phyloP scores from a whole-genome alignment of 2,113 vertebrate genomes.

The Nibea albiflora region DNA sequence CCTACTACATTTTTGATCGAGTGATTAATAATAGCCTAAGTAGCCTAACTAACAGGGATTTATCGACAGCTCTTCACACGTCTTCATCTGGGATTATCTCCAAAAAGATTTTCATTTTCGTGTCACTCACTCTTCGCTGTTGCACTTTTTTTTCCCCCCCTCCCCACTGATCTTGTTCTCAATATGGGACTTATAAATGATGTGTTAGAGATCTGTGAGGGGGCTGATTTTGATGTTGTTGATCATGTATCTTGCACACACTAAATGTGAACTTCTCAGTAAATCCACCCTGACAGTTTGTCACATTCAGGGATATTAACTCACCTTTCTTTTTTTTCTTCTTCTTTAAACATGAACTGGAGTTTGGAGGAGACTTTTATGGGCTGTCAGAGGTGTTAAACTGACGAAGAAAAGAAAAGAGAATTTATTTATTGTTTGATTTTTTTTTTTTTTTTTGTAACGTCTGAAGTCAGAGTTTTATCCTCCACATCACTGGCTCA shows the following conservation, averaged over 20 bases:
- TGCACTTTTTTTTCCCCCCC: slow-evolving; percentile 62
- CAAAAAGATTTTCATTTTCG: slow-evolving; percentile 48
- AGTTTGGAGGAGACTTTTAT: slow-evolving; percentile 6
- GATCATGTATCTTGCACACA: slow-evolving; percentile 55
- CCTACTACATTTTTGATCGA: slow-evolving; percentile 80
- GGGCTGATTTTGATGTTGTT: slow-evolving; percentile 57
- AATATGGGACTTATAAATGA: slow-evolving; percentile 27
- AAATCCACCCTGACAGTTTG: slow-evolving; percentile 49
- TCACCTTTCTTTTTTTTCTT: slow-evolving; percentile 21
- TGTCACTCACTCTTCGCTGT: slow-evolving; percentile 55
- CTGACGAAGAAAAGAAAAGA: neutral
- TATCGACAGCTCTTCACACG: slow-evolving; percentile 59
- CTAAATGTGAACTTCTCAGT: slow-evolving; percentile 35
- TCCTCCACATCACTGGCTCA: slow-evolving; percentile 33
- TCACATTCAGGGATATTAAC: slow-evolving; percentile 68
- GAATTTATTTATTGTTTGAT: neutral
- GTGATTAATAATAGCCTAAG: slow-evolving; percentile 75
- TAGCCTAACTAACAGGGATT: slow-evolving; percentile 79
- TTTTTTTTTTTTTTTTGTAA: neutral
- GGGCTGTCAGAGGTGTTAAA: neutral
- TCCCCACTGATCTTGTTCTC: slow-evolving; percentile 3
- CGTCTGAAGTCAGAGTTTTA: slow-evolving; percentile 2
- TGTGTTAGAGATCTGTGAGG: slow-evolving; percentile 50
- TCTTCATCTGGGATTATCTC: slow-evolving; percentile 68
- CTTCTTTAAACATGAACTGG: neutral